Evolutionary conservation across 2,888 invertebrate species (phyloP).

Genomic region (Pseudeuparius sepicola): DNA sequence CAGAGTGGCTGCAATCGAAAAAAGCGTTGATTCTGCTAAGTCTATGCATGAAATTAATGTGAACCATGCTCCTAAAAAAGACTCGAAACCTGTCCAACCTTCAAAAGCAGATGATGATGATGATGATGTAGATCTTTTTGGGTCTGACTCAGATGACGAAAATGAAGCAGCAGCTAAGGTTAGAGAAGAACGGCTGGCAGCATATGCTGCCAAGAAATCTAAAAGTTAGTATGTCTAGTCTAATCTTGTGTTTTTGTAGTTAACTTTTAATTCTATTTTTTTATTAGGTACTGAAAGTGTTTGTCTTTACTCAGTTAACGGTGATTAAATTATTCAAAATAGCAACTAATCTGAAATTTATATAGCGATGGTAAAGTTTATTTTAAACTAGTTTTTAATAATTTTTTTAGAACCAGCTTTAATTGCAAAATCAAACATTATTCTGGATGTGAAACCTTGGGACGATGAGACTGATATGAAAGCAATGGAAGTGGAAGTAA

Average conservation of each 20-base stretch:
- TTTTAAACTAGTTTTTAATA: background rate
- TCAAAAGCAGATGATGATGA: slow-evolving; percentile 41
- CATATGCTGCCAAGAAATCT: slow-evolving; percentile 84
- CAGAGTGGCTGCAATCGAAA: slow-evolving; percentile 27
- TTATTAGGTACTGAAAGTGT: slow-evolving; percentile 2
- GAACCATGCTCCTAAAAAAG: slow-evolving; percentile 15
- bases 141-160: slow-evolving; percentile 70
- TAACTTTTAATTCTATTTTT: no score
- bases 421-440: slow-evolving; percentile 90
- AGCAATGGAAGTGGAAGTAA: slow-evolving; percentile 68
- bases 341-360: no score
- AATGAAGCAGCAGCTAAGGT: slow-evolving; percentile 63
- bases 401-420: slow-evolving; percentile 60
- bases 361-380: no score
- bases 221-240: slow-evolving; percentile 51
- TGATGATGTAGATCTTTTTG: slow-evolving; percentile 73
- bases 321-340: no score
- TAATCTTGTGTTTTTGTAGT: no score
- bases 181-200: slow-evolving; percentile 75
- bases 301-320: slow-evolving; percentile 4
- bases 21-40: slow-evolving; percentile 25
- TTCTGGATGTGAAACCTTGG: slow-evolving; percentile 90
- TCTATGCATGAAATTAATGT: slow-evolving; percentile 26
- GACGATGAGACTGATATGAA: slow-evolving; percentile 91
- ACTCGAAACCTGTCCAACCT: slow-evolving; percentile 9